Base-by-base conservation (phyloP, 2,888 invertebrate genomes). In the Cremastobaeus sp. region DNA sequence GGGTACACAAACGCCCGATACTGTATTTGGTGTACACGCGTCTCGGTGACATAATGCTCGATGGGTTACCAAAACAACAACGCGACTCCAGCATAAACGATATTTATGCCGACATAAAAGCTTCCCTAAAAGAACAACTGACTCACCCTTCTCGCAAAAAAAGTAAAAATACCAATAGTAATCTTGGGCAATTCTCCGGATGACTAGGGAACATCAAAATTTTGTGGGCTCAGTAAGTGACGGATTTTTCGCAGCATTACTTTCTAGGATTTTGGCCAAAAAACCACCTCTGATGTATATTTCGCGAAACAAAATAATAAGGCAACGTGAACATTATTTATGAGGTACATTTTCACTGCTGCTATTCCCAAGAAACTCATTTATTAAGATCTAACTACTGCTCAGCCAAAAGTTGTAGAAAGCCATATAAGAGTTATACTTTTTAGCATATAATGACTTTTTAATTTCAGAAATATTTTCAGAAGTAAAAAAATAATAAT, bases 101-200 rank as follows among this genome's bases (percentile, higher is more conserved):
- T 87, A 87, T 87, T 87, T 87, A 86, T 87, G 86, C 85, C 86
- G 83, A 84, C 85, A 84, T 85, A 86, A 87, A 69, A 86, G 84
- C 83, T 80, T 81, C 82, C 82, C 83, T 79, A 86, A 87, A 87
- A 86, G 85, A 86, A 83, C 86, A 86, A 83, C 84, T 71, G 64
- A 18, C 60, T 66, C 76, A 65, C 76, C 75, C 72, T 69, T 57
- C 14, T 20, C 28, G 32, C 28, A 45, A 34, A 64, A 65, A 70
- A 76, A 74, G 62, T 65, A 72, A 68, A 76, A 74, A 76, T 69
- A 60, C 68, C 64, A 14, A 12, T 55, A 32, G 41, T 74, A 69
- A 74, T 76, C 68, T 72, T 25, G 1, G 21, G 15, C 37, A 20
- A 50, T 68, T 64, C 69, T 37, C 17, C 18, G 32, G 47, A 37